Evolutionary conservation across 2,113 vertebrate genomes (phyloP).

Genomic region (Callipepla californica): DNA sequence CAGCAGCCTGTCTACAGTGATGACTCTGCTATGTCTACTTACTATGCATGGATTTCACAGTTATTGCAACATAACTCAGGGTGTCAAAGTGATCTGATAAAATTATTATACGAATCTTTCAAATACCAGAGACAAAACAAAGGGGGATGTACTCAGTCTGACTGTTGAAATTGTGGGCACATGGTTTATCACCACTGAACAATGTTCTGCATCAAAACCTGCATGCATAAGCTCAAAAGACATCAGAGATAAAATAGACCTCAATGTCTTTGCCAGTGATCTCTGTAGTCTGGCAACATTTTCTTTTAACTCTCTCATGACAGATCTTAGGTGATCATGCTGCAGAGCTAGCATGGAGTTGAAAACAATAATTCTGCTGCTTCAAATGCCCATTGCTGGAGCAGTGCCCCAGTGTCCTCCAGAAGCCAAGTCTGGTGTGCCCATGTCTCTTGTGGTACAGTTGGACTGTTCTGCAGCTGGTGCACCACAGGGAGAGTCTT

Average conservation of each 20-base stretch:
- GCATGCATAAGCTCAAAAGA: background rate
- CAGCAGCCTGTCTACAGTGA: background rate
- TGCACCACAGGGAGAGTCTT: background rate
- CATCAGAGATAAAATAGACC: background rate
- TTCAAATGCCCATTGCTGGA: background rate
- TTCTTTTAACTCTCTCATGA: background rate
- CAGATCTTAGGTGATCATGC: background rate
- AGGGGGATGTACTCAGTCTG: background rate
- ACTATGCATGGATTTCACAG: background rate
- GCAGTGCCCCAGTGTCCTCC: background rate
- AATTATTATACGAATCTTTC: background rate
- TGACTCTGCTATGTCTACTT: background rate
- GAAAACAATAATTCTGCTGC: background rate
- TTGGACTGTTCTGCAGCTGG: background rate
- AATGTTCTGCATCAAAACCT: slow-evolving; percentile 6
- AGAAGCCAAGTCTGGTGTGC: background rate
- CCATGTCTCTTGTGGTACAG: background rate
- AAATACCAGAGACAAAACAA: background rate
- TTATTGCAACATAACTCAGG: background rate
- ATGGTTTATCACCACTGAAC: background rate
- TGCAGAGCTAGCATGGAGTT: background rate
- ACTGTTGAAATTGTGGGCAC: background rate
- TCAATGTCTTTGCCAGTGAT: background rate
- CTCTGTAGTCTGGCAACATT: background rate
- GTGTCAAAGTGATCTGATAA: background rate